Base-by-base conservation (phyloP, 2,888 invertebrate genomes). In the Callosobruchus maculatus region DNA sequence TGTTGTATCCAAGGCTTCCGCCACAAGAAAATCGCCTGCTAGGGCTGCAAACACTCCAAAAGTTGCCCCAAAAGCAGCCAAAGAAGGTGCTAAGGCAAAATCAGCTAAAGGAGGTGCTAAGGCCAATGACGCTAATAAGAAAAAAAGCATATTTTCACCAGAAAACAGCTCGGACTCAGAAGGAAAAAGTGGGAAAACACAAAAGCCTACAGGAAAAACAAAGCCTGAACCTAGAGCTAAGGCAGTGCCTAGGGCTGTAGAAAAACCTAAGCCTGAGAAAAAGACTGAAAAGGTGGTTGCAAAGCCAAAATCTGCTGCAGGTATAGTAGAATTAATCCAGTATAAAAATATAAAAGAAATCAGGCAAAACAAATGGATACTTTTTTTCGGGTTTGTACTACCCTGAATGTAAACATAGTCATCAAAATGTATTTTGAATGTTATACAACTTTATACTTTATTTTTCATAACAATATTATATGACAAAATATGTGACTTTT, bases 141-240 rank as follows among this genome's bases (percentile, higher is more conserved):
- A 93, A 84, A 94, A 93, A 84, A 94, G 94, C 82, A 95, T 95
- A 82, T 95, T 95, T 82, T 95, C 95, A 73, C 94, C 95, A 0
- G 94, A 94, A 79, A 94, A 94, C 78, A 91, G 91, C 78, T 91
- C 92, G n/a, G 92, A 92, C 70, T 92, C 92, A 81, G 91, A 91
- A 78, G 68, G 76, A 13, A 77, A 80, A 75, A 75, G 69, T 67
- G 7, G 68, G 21, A 76, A 75, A 71, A 21, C 76, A 73, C 30
- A 76, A 49, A 77, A 72, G 22, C 69, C 68, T 20, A 71, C 87
- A 18, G 83, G 87, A 0, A 90, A 89, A 82, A 76, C 87, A 21
- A 88, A 88, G 73, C 85, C 85, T 26, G 83, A 90, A 86, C 85
- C 86, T 30, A 85, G 83, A 83, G 88, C 86, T 30, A 86, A 86